Percentiles rank a stretch among this genome's conserved stretches.
These are phyloP conservation scores for Enteromius afrohamiltoni DNA, from an alignment of 2,797 vertebrate genomes.

Conservation along the genomic window DNA sequence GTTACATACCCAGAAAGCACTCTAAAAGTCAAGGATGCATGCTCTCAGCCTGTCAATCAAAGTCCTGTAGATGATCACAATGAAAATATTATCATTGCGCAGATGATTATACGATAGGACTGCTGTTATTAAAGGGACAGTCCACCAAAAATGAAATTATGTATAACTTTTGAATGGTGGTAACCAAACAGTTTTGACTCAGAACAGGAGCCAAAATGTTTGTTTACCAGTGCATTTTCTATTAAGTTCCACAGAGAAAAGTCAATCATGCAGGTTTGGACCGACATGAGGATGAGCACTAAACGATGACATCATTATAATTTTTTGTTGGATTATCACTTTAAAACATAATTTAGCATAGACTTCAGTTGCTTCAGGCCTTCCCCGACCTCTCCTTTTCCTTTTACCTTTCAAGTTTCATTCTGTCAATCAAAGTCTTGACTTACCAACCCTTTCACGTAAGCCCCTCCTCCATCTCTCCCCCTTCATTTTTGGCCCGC, in stretches of 20 bases:
- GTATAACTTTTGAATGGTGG: background rate
- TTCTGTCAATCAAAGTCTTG: conserved; percentile 30
- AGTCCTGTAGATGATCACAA: conserved; percentile 11
- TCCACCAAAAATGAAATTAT: background rate
- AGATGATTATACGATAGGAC: conserved; percentile 14
- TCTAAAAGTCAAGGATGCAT: background rate
- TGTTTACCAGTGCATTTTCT: background rate
- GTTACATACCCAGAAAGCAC: background rate
- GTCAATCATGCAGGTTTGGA: background rate
- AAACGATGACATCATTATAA: background rate
- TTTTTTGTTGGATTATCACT: background rate
- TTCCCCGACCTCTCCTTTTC: conserved; percentile 7
- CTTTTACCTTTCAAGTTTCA: conserved; percentile 37
- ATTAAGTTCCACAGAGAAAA: background rate
- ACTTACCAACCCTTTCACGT: conserved; percentile 50
- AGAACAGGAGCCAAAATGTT: background rate
- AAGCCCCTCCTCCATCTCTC: conserved; percentile 56
- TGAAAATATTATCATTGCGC: conserved; percentile 6
- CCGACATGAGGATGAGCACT: background rate
- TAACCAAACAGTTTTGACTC: too few species aligned
- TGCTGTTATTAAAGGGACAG: background rate
- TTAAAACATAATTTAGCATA: background rate
- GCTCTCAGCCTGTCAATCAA: background rate
- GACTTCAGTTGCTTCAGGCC: conserved; percentile 50
- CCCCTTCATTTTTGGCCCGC: conserved; percentile 22